Base-by-base conservation (phyloP, 2,797 vertebrate genomes). In the Garrulus glandarius region DNA sequence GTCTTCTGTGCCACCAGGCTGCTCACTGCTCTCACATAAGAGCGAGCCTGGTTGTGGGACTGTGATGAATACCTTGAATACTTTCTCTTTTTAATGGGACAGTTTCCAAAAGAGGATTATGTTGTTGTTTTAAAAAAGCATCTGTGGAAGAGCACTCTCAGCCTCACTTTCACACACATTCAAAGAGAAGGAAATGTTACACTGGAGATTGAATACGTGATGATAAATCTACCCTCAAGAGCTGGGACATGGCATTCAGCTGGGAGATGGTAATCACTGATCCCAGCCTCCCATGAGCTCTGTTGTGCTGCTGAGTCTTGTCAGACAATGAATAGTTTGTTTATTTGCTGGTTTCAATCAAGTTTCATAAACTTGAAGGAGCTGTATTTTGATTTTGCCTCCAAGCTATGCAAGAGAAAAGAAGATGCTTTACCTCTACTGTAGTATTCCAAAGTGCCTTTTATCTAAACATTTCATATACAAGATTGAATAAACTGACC, bases 201-300 rank as follows among this genome's bases (percentile, higher is more conserved):
- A 46, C 9, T 0, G 1, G 11, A 15, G 6, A 9, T 39, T 55
- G 34, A 79, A 43, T 15, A 30, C 0, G 1, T 43, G 17, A 50
- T 20, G 29, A 74, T 24, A 67, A 65, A 61, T 43, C 36, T 60
- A 13, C 21, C 22, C 37, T 1, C 3, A 91, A 55, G 27, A 52
- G 29, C 21, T 49, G 46, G 46, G 37, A 56, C 6, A 8, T 6
- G 16, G 32, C 15, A 17, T 23, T 22, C 29, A 70, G n/a, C 43
- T 72, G 18, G 34, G 22, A 76, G 27, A 50, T 1, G 3, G 12
- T 9, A 84, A 68, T n/a, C 37, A 60, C 52, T 20, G 46, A 68
- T 37, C 32, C 32, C 44, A 75, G n/a, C 9, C 49, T 72, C 50
- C 55, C 30, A 57, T 1, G 8, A 69, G 47, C 10, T 65, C 30